Evolutionary conservation across 2,113 vertebrate genomes (phyloP).

Genomic region (Mixornis gularis): DNA sequence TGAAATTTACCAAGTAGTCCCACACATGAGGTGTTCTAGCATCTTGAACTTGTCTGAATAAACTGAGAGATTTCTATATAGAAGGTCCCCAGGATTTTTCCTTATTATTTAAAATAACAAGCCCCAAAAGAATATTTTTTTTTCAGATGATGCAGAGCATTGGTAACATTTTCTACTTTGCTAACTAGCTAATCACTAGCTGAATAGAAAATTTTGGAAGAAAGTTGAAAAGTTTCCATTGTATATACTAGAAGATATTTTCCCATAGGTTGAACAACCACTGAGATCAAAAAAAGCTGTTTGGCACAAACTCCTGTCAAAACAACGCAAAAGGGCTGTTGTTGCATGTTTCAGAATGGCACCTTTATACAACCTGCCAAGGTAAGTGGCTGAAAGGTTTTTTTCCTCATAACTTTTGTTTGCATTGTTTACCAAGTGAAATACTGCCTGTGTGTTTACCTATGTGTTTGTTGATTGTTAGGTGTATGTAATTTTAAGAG

Average conservation of each 20-base stretch:
- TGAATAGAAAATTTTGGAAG: background rate
- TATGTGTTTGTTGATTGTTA: background rate
- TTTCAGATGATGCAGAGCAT: background rate
- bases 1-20: background rate
- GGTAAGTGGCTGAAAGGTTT: conserved; percentile 69
- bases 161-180: background rate
- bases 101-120: background rate
- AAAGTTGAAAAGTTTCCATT: background rate
- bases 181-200: background rate
- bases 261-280: conserved; percentile 91
- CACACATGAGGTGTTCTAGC: background rate
- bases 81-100: background rate
- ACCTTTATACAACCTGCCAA: conserved; percentile 94
- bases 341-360: conserved; percentile 99
- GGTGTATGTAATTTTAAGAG: background rate
- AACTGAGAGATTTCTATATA: background rate
- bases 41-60: background rate
- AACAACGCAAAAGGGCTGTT: conserved; percentile 95
- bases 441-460: background rate
- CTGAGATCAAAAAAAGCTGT: conserved; percentile 96
- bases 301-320: conserved; percentile 96
- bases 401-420: background rate
- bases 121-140: background rate
- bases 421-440: background rate
- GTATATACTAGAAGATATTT: background rate